Evolutionary conservation across 2,888 invertebrate genomes (phyloP).

Genomic region (Ganaspis brasiliensis): DNA sequence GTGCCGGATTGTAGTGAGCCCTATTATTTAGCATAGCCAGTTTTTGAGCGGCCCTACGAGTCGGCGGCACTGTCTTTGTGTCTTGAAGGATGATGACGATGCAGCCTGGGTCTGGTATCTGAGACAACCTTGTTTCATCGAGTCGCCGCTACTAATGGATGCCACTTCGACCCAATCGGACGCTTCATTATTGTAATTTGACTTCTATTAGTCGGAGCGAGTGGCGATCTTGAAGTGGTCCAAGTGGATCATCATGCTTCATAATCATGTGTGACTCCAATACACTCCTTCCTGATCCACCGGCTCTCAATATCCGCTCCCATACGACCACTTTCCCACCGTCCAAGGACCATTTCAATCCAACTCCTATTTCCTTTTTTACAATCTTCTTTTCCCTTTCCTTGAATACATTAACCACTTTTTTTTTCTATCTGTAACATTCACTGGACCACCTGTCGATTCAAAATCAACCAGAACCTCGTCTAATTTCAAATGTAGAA

Average conservation of each 20-base stretch:
- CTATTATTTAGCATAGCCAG: conserved; percentile 80
- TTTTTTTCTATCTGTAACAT: neutral
- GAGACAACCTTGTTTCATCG: conserved; percentile 62
- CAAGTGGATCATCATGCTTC: conserved; percentile 62
- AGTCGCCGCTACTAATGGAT: conserved; percentile 72
- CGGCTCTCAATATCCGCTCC: conserved; percentile 27
- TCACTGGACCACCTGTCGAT: neutral
- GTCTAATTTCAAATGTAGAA: no score
- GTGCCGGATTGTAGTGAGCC: no score
- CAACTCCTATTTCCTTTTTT: neutral
- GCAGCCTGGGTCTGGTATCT: conserved; percentile 68
- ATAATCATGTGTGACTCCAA: conserved; percentile 59
- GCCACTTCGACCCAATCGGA: conserved; percentile 67
- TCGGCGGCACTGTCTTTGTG: conserved; percentile 79
- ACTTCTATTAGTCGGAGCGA: conserved; percentile 67
- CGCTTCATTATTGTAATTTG: conserved; percentile 76
- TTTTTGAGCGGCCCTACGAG: conserved; percentile 73
- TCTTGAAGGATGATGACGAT: conserved; percentile 76
- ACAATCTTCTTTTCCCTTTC: neutral
- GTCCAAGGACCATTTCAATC: neutral
- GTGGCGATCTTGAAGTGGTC: conserved; percentile 51
- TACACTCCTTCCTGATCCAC: conserved; percentile 43
- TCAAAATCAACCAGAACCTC: no score
- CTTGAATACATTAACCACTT: neutral
- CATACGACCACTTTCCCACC: conserved; percentile 3